phyloP scores from a whole-genome alignment of 2,888 invertebrate genomes.

The Erpobdella octoculata region DNA sequence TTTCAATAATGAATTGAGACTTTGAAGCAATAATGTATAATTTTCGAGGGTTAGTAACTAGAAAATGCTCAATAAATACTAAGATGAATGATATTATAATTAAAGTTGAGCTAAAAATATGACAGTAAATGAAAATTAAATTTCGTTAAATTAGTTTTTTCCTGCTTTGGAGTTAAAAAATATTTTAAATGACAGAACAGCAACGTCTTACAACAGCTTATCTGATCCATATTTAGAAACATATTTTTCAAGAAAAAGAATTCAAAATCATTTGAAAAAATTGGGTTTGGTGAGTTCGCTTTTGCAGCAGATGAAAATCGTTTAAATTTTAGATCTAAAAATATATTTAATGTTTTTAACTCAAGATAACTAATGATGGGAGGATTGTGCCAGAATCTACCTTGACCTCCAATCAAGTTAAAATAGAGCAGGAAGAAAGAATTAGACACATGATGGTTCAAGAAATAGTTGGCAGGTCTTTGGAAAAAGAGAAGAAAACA shows the following conservation, averaged over 20 bases:
- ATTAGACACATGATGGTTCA: conserved; percentile 52
- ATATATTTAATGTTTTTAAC: neutral
- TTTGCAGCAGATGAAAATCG: neutral
- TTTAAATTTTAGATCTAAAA: neutral
- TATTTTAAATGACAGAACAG: conserved; percentile 42
- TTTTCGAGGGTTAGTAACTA: too few relatives aligned
- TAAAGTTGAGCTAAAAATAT: too few relatives aligned
- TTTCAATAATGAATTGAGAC: too few relatives aligned
- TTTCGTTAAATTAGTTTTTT: too few relatives aligned
- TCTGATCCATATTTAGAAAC: conserved; percentile 48
- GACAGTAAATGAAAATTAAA: too few relatives aligned
- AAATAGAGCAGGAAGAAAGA: conserved; percentile 49
- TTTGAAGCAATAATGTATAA: too few relatives aligned
- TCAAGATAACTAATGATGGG: conserved; percentile 45
- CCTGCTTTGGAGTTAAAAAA: too few relatives aligned
- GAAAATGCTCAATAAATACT: too few relatives aligned
- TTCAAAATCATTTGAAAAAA: conserved; percentile 46
- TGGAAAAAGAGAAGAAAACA: conserved; percentile 33
- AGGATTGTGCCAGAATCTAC: conserved; percentile 48
- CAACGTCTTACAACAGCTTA: conserved; percentile 50
- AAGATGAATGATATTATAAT: too few relatives aligned
- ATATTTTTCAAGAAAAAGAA: conserved; percentile 47
- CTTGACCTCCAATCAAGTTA: conserved; percentile 47
- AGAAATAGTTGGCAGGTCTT: conserved; percentile 50
- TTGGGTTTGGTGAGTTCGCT: conserved; percentile 45